Percentiles rank a stretch among this genome's conserved stretches.
These are phyloP conservation scores for Ectobius pallidus DNA, from an alignment of 2,888 invertebrate species.

Conservation along the genomic window DNA sequence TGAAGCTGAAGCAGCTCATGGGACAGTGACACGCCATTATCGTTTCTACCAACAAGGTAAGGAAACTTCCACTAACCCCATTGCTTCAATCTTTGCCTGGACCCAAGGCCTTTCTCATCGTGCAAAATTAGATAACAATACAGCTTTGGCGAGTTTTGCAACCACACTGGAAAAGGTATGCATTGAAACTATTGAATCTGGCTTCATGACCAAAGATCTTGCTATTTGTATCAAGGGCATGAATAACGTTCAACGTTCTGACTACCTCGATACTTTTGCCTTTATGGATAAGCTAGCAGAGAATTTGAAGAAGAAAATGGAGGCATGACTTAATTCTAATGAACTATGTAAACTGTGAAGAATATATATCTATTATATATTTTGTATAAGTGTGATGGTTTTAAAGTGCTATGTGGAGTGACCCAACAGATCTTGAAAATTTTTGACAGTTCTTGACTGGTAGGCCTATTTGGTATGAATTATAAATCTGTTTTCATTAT, in stretches of 20 bases:
- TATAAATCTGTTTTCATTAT: too few species aligned
- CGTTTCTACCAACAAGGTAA: conserved; percentile 90
- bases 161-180: conserved; percentile 88
- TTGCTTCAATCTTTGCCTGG: conserved; percentile 99
- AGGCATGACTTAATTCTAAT: conserved; percentile 57
- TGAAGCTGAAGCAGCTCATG: conserved; percentile 98
- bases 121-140: conserved; percentile 90
- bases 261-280: conserved; percentile 96
- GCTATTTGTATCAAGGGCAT: conserved; percentile 97
- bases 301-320: conserved; percentile 74
- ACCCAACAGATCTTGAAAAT: too few species aligned
- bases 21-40: conserved; percentile 93
- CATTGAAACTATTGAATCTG: conserved; percentile 92
- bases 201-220: conserved; percentile 97
- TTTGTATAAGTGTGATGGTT: too few species aligned
- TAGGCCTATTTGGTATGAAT: too few species aligned
- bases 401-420: too few species aligned
- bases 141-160: conserved; percentile 77
- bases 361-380: too few species aligned
- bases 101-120: conserved; percentile 91
- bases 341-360: neutral
- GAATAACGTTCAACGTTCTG: conserved; percentile 73
- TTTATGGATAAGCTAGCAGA: conserved; percentile 95
- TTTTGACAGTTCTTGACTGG: too few species aligned
- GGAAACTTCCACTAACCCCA: conserved; percentile 98